These are phyloP conservation scores for Macrostomum lignano DNA, from an alignment of 1,140 invertebrate species.

Conservation along the genomic window DNA sequence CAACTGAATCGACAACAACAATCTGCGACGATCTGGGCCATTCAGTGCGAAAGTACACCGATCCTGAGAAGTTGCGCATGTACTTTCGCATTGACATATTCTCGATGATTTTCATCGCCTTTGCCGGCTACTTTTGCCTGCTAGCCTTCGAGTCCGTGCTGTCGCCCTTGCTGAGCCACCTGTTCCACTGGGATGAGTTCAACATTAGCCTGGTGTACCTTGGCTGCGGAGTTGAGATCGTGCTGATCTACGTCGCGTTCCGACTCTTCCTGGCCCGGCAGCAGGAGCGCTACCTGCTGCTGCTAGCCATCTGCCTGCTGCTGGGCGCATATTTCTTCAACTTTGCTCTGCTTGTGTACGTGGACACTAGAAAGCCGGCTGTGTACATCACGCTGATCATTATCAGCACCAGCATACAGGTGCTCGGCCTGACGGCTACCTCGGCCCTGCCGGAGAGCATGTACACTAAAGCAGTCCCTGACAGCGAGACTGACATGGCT, in stretches of 20 bases:
- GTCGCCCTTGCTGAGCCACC: not conserved
- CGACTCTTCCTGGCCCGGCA: too few species aligned
- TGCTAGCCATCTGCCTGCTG: too few species aligned
- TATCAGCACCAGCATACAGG: not conserved
- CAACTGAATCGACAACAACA: not conserved
- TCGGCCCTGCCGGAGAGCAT: not conserved
- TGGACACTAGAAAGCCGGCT: not conserved
- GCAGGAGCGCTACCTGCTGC: too few species aligned
- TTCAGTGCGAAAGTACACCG: not conserved
- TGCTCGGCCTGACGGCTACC: not conserved
- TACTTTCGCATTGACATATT: not conserved
- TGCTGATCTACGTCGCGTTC: too few species aligned
- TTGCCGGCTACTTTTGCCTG: not conserved
- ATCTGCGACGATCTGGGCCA: too few species aligned
- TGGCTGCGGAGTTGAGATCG: too few species aligned
- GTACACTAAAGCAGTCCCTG: slow-evolving; percentile 1
- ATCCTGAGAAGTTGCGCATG: not conserved
- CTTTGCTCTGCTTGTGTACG: not conserved
- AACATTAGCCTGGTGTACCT: slow-evolving; percentile 3
- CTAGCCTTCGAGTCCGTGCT: slow-evolving; percentile 3
- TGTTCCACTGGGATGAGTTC: not conserved
- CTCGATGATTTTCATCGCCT: slow-evolving; percentile 2
- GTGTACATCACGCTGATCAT: not conserved
- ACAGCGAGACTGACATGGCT: not conserved
- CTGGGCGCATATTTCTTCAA: too few species aligned